Percentiles rank a stretch among this genome's conserved stretches.
These are phyloP conservation scores for Xenopus laevis DNA, from an alignment of 2,113 vertebrate species.

Conservation along the genomic window DNA sequence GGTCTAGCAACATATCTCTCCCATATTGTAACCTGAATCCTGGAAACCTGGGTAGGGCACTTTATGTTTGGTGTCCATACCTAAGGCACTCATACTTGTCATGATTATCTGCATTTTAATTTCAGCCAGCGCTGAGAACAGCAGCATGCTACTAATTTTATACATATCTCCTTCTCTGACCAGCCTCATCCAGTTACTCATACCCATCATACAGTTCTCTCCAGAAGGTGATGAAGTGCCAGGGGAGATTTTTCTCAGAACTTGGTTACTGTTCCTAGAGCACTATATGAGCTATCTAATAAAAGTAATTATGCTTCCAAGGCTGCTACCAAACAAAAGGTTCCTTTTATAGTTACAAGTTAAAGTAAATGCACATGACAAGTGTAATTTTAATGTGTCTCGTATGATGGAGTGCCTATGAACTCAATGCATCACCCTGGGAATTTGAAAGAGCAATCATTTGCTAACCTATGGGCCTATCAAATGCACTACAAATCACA, in stretches of 20 bases:
- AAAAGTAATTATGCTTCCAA: neutral
- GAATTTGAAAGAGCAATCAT: no score
- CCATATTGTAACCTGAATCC: no score
- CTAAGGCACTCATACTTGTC: no score
- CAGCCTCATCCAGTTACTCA: neutral
- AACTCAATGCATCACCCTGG: no score
- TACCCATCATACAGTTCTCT: constrained; percentile 10
- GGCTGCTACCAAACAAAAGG: neutral
- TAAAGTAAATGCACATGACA: neutral
- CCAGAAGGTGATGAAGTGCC: constrained; percentile 27
- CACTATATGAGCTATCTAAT: neutral
- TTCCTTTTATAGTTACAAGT: constrained; percentile 16
- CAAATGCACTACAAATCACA: no score
- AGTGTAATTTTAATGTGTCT: no score
- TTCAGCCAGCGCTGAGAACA: constrained; percentile 8
- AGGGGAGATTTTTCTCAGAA: constrained; percentile 17
- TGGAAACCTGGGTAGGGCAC: no score
- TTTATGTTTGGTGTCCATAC: no score
- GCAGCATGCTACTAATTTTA: constrained; percentile 19
- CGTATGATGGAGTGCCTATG: no score
- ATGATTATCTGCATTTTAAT: neutral
- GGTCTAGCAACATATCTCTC: no score
- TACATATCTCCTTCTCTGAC: neutral
- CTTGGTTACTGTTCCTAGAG: constrained; percentile 4
- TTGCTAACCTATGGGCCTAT: no score